phyloP scores from a whole-genome alignment of 1,140 invertebrate genomes.

The Ericerus pela region DNA sequence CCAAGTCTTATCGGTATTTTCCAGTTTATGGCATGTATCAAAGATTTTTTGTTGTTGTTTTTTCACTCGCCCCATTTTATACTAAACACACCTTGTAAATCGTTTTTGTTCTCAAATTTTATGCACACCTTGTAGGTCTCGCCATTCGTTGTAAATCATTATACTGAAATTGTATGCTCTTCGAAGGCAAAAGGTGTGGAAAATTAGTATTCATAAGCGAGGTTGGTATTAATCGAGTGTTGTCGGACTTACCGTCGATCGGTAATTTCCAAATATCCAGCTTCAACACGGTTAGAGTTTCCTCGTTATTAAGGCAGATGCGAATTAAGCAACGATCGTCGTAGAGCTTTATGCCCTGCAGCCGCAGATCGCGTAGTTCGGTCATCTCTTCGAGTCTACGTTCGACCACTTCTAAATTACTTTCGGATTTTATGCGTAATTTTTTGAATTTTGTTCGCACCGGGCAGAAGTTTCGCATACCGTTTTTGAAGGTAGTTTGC shows the following conservation, averaged over 20 bases:
- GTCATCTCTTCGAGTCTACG: not conserved
- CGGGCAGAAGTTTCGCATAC: constrained; percentile 1
- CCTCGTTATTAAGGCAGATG: not conserved
- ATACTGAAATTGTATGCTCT: too few relatives aligned
- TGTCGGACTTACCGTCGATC: not conserved
- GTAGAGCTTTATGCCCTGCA: not conserved
- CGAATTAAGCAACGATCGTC: not conserved
- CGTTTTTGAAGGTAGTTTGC: not conserved
- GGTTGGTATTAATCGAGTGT: too few relatives aligned
- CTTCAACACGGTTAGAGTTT: not conserved
- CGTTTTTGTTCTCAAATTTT: too few relatives aligned
- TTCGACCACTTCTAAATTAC: not conserved
- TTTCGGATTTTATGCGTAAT: not conserved
- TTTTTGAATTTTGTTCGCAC: not conserved
- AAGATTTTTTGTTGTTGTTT: too few relatives aligned
- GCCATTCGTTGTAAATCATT: too few relatives aligned
- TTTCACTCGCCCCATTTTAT: too few relatives aligned
- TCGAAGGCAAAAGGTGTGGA: too few relatives aligned
- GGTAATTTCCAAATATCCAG: constrained; percentile 4
- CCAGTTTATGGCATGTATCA: too few relatives aligned
- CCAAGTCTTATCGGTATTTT: too few relatives aligned
- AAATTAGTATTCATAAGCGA: too few relatives aligned
- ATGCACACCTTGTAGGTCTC: too few relatives aligned
- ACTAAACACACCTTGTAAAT: too few relatives aligned
- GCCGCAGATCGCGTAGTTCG: not conserved